Evolutionary conservation across 2,113 vertebrate species (phyloP), one percentile per base, ranked within the genome.

Genomic region (Lamprologus ornatipinnis): DNA sequence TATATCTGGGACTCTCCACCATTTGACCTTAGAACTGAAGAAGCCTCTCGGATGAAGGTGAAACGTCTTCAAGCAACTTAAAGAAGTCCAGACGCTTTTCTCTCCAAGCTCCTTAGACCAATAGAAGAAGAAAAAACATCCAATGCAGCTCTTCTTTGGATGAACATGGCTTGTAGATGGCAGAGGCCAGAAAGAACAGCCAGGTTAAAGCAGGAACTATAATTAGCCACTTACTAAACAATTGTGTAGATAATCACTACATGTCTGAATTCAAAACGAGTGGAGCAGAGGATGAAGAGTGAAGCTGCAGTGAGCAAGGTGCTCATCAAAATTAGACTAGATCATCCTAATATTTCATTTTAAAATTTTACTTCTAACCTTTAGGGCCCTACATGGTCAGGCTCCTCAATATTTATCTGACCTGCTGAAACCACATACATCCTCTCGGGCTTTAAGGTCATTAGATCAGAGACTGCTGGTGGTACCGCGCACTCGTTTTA

Each of bases 401-500:
- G 45, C 45, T 47, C 45, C 45, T 47, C 45, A 47, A 47, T 47
- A 47, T 47, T 47, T 47, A 47, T 47, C 45, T 47, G 45, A 47
- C 45, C 45, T 47, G 45, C 45, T 47, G 45, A 47, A 47, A 47
- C 45, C 45, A 47, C 45, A 47, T 15, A 0, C 14, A 47, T 47
- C 42, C 7, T 47, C 14, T 15, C 0, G 1, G 42, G 14, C 42
- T 45, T 45, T 45, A 45, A 45, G 6, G 42, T 45, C 42, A 45
- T 45, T 45, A 45, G 42, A 45, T 42, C 40, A 42, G 40, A 3
- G 40, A 13, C 40, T 42, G 40, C 40, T 42, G 40, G 11, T 42
- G 40, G 40, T 3, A 42, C 13, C 42, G 1, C 6, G 42, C 13
- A 0, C 42, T 45, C 6, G 0, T 45, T 45, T 45, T 45, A 45